Conservation (phyloP, 2,888 invertebrate genomes). For the Cantharis rustica region DNA sequence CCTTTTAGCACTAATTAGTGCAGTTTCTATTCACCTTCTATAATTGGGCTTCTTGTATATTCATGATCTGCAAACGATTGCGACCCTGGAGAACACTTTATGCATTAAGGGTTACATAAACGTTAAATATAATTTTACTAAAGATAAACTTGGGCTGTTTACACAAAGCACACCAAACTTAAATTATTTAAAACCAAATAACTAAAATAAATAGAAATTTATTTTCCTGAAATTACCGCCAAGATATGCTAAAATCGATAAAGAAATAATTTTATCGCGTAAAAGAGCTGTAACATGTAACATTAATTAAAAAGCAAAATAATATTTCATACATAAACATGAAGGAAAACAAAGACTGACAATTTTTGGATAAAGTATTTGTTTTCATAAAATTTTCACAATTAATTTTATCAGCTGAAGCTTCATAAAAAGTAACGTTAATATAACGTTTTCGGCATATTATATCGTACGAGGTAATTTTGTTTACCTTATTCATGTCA, state of each 20-base stretch:
- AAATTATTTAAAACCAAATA: neutral
- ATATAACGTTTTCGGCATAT: neutral
- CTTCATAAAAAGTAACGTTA: neutral
- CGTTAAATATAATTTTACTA: slow-evolving; percentile 6
- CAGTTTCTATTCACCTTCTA: slow-evolving; percentile 14
- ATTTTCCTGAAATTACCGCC: neutral
- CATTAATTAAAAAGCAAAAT: neutral
- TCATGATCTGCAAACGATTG: slow-evolving; percentile 24
- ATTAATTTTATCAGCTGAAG: neutral
- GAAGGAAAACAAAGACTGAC: neutral
- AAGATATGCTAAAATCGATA: neutral
- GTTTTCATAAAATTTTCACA: neutral
- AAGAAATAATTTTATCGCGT: neutral
- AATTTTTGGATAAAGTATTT: neutral
- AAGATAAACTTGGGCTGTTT: slow-evolving; percentile 1
- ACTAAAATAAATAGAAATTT: neutral
- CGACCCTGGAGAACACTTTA: slow-evolving; percentile 21
- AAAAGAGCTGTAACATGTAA: neutral
- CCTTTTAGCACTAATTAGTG: slow-evolving; percentile 8
- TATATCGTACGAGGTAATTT: neutral
- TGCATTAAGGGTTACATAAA: slow-evolving; percentile 16
- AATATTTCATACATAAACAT: neutral
- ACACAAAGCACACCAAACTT: neutral
- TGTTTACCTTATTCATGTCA: neutral
- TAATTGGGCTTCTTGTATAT: slow-evolving; percentile 24